phyloP scores from a whole-genome alignment of 1,140 invertebrate genomes.

The Macrobrachium nipponense region DNA sequence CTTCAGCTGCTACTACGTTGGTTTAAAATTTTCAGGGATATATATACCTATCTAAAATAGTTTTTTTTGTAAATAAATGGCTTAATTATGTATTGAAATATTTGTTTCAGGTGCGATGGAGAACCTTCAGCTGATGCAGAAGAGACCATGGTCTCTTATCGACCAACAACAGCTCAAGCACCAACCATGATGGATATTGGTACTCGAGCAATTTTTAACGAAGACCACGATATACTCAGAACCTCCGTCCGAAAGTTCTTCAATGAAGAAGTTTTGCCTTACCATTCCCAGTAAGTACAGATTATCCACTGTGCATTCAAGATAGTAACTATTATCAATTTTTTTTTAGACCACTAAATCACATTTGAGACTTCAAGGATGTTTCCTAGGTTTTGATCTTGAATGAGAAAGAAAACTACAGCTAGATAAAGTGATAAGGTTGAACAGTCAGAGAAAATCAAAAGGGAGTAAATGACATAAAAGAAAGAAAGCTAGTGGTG shows the following conservation, averaged over 20 bases:
- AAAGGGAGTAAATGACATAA: no score
- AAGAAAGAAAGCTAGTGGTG: no score
- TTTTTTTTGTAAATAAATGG: not conserved
- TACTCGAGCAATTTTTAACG: conserved; percentile 69
- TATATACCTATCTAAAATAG: no score
- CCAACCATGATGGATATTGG: conserved; percentile 70
- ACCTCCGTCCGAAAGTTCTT: conserved; percentile 69
- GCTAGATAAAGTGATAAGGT: no score
- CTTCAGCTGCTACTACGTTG: no score
- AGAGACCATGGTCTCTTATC: conserved; percentile 4
- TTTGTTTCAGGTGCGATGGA: conserved; percentile 31
- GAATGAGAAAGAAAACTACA: no score
- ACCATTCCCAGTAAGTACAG: conserved; percentile 68
- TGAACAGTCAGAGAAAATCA: no score
- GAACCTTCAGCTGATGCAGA: conserved; percentile 15
- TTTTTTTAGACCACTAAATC: no score
- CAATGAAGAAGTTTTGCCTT: conserved; percentile 69
- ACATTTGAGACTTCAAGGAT: no score
- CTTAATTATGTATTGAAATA: not conserved
- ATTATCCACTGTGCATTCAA: no score
- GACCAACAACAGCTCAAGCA: conserved; percentile 65
- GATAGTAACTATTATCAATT: not conserved
- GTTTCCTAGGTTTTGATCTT: no score
- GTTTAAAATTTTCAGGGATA: no score
- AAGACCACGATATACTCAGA: conserved; percentile 71